These are phyloP conservation scores for Stictocephala bisonia DNA, from an alignment of 2,888 invertebrate genomes.

Conservation along the genomic window DNA sequence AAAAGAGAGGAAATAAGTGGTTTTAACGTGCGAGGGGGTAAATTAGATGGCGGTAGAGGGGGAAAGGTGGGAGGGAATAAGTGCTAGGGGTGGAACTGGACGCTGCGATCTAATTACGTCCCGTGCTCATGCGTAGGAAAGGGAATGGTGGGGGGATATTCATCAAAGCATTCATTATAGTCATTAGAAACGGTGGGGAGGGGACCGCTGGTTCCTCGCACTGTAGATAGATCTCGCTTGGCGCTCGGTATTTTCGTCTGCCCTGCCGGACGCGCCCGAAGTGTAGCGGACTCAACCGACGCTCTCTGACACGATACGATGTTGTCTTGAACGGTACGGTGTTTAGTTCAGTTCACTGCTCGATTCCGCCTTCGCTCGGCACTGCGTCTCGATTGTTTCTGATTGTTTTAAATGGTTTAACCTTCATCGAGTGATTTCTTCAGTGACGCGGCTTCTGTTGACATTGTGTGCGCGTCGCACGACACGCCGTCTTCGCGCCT, in stretches of 20 bases:
- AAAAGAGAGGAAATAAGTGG: conserved; percentile 47
- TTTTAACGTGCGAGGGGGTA: conserved; percentile 42
- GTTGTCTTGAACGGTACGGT: conserved; percentile 36
- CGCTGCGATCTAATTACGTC: conserved; percentile 46
- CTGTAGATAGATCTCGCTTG: conserved; percentile 44
- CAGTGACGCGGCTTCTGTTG: background rate
- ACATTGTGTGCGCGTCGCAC: background rate
- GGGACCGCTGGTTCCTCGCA: conserved; percentile 35
- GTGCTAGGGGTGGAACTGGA: conserved; percentile 43
- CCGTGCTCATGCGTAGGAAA: conserved; percentile 44
- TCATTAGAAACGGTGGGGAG: conserved; percentile 44
- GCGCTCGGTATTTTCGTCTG: conserved; percentile 47
- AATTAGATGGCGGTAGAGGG: conserved; percentile 38
- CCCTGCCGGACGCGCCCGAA: conserved; percentile 35
- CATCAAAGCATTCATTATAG: conserved; percentile 49
- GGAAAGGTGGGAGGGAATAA: conserved; percentile 44
- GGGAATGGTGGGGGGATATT: conserved; percentile 38
- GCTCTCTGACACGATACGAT: conserved; percentile 1
- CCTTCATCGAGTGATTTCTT: conserved; percentile 36
- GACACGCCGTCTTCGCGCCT: background rate
- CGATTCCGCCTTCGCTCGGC: conserved; percentile 36
- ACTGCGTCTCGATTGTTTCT: conserved; percentile 29
- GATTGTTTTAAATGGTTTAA: conserved; percentile 37
- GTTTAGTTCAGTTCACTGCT: conserved; percentile 43
- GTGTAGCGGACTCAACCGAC: conserved; percentile 37